Evolutionary conservation across 2,888 invertebrate genomes (phyloP), one percentile per base, ranked within the genome.

Genomic region (Caenorhabditis virilis): DNA sequence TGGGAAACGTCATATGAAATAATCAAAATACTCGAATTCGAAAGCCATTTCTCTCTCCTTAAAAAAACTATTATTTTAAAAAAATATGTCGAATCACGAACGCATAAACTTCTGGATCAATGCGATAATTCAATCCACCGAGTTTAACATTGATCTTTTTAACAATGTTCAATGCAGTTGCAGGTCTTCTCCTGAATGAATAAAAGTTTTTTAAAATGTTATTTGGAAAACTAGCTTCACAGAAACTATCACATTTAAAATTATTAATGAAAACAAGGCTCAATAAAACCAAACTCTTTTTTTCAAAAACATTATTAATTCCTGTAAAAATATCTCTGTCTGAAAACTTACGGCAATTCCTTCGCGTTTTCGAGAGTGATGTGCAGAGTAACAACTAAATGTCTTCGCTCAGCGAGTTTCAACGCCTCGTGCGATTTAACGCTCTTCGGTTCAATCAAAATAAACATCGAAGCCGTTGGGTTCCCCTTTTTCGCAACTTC

Each of bases 1-100:
- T 66, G 69, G 15, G 63, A 61, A 2, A 72, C 73, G 27, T 73
- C 73, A 43, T 72, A 64, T 18, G 47, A 46, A 16, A 64, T 64
- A 18, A 58, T 43, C 7, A 64, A 45, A 4, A 54, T 54, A 11
- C 48, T 46, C 3, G 45, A 45, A 11, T 25, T 27, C 1, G 25
- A 15, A 16, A 58, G 47, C 58, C 58, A 64, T 5, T 55, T 20
- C 13, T 58, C 41, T 5, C 4, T 20, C 20, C 6, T 18, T 30
- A 30, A 9, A 13, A 13, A 30, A 30, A 20, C 20, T 39, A n/a
- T 39, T 18, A n/a, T 39, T 18, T 9, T 18, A 39, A 39, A 39
- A 35, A 27, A n/a, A n/a, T n/a, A n/a, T n/a, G n/a, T n/a, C n/a
- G n/a, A n/a, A n/a, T 1, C 36, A 45, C 38, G 36, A 36, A 48